Evolutionary conservation across 2,797 vertebrate genomes (phyloP).

Genomic region (Bradypodion ventrale): DNA sequence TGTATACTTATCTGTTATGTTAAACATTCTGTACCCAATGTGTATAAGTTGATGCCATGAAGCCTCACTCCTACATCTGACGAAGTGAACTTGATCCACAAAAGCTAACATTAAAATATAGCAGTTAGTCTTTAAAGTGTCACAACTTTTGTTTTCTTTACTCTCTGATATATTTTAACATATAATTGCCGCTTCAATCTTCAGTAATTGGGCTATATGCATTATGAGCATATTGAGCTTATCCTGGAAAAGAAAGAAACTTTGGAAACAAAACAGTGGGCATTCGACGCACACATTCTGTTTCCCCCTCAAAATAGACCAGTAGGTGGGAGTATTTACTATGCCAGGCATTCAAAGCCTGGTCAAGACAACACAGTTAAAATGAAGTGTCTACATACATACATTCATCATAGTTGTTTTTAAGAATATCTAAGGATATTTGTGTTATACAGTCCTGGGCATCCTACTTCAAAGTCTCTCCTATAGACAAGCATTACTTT

Average conservation of each 20-base stretch:
- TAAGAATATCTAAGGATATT: conserved; percentile 68
- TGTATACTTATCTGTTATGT: no score
- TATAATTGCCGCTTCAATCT: not conserved
- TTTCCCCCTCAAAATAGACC: conserved; percentile 44
- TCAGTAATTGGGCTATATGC: not conserved
- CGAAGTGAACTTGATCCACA: no score
- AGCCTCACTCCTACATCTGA: no score
- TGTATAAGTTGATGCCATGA: no score
- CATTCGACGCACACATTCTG: no score
- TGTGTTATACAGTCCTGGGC: conserved; percentile 54
- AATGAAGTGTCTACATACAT: conserved; percentile 70
- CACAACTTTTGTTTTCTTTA: no score
- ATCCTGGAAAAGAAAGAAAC: not conserved
- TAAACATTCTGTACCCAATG: no score
- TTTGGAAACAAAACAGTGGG: no score
- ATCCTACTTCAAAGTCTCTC: conserved; percentile 59
- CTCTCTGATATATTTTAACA: not conserved
- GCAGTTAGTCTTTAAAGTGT: no score
- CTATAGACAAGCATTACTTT: conserved; percentile 64
- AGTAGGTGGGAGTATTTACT: conserved; percentile 75
- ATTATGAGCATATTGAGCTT: not conserved
- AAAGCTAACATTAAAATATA: no score
- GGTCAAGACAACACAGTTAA: conserved; percentile 57
- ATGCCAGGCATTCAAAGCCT: conserved; percentile 25
- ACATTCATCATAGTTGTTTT: conserved; percentile 66